Percentiles rank a stretch among this genome's conserved stretches.
Conservation (phyloP, 2,888 invertebrate species). For the Mythimna lalbum region DNA sequence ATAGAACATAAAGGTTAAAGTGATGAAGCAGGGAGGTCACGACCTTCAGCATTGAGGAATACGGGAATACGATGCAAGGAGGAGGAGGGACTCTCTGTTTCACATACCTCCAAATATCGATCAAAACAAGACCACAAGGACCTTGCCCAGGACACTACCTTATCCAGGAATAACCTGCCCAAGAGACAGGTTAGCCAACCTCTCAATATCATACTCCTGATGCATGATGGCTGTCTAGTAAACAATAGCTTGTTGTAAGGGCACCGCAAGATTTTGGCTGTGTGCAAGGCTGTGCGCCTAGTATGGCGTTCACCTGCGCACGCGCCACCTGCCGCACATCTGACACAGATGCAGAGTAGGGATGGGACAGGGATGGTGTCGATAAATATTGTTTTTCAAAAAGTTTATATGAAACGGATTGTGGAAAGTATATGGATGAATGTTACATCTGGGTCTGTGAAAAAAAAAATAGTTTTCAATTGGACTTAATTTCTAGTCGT, state of each 20-base stretch:
- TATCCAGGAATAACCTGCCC: background rate
- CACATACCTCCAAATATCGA: too few relatives aligned
- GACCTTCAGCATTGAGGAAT: too few relatives aligned
- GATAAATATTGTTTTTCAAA: constrained; percentile 45
- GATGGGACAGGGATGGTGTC: constrained; percentile 63
- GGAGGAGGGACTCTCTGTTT: too few relatives aligned
- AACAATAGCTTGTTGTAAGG: constrained; percentile 62
- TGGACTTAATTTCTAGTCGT: too few relatives aligned
- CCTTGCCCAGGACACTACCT: background rate
- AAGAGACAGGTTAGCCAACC: background rate
- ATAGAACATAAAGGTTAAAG: too few relatives aligned
- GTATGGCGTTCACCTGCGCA: constrained; percentile 87
- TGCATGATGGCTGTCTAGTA: constrained; percentile 41
- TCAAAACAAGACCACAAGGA: background rate
- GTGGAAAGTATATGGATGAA: too few relatives aligned
- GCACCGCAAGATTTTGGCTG: constrained; percentile 82
- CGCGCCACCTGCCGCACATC: constrained; percentile 87
- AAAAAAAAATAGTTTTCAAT: too few relatives aligned
- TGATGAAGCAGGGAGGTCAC: too few relatives aligned
- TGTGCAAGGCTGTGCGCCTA: constrained; percentile 79
- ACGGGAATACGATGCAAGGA: too few relatives aligned
- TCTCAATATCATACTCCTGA: constrained; percentile 8
- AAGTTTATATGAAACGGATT: background rate
- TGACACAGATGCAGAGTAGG: constrained; percentile 88
- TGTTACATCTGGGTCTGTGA: too few relatives aligned